Conservation (phyloP, 2,113 vertebrate genomes). For the Prietella phreatophila region DNA sequence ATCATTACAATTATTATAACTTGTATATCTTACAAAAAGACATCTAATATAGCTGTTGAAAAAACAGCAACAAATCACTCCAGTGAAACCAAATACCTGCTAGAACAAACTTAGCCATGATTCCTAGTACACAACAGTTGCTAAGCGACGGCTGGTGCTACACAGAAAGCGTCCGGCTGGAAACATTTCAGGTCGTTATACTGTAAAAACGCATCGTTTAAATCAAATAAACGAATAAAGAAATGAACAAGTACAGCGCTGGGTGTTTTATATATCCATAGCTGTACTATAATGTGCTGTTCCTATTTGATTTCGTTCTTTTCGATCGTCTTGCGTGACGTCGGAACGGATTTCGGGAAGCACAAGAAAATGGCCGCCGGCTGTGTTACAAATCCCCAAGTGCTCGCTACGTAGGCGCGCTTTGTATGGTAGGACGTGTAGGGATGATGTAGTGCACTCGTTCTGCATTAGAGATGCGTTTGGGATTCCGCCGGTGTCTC, state of each 20-base stretch:
- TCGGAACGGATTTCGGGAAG: background rate
- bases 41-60: background rate
- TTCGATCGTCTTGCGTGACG: background rate
- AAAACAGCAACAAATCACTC: background rate
- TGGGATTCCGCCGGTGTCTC: background rate
- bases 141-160: constrained; percentile 50
- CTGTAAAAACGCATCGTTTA: background rate
- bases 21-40: background rate
- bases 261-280: background rate
- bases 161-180: background rate
- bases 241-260: background rate
- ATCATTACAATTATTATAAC: background rate
- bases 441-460: background rate
- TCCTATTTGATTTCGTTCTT: background rate
- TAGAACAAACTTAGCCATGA: constrained; percentile 74
- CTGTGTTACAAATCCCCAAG: background rate
- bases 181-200: background rate
- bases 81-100: background rate
- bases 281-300: background rate
- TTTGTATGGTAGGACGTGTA: background rate
- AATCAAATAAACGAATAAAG: background rate
- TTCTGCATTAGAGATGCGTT: background rate
- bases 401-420: background rate
- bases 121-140: constrained; percentile 54
- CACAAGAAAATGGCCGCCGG: background rate